Base-by-base conservation (phyloP, 2,113 vertebrate species). In the Numenius arquata region DNA sequence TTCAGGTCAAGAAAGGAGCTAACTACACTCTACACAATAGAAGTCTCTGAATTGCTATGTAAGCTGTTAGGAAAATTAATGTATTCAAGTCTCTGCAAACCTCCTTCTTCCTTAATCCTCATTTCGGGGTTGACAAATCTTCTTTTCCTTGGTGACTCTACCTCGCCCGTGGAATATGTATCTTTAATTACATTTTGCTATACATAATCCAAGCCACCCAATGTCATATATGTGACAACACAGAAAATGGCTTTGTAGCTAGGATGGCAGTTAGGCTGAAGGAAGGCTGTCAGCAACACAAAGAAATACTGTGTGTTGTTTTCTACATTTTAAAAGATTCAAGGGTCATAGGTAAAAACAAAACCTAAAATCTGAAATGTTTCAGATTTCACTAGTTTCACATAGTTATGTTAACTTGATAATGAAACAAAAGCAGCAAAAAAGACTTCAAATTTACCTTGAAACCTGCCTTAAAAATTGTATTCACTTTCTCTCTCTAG, bases 121-220 rank as follows among this genome's bases (percentile, higher is more conserved):
- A 43, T 73, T 95, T 93, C 32, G 16, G 73, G 25, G 26, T 12
- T 75, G 61, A 83, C 40, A 97, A 92, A 96, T 96, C 96, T 93
- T 82, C 88, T 95, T 96, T 95, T 96, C 84, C 89, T 85, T 93
- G 70, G 80, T 91, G 83, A 75, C 15, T 92, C 26, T 91, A 87
- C 90, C 74, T 92, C 73, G 81, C 22, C 62, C 0, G 0, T 85
- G 77, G 65, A 96, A 68, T 92, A 81, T 17, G 52, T 78, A 29
- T 70, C 80, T 91, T 95, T 95, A 96, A 96, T 96, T 96, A 92
- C 62, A 70, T 95, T 97, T 89, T 94, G 62, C 80, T 76, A 4
- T 70, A 70, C 66, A 63, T 87, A 95, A 96, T 93, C 80, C 89
- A 65, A 89, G 77, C 53, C 58, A 47, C 85, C 30, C 83, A 22